phyloP scores from a whole-genome alignment of 2,888 invertebrate genomes.

The Cheilosia pagana region DNA sequence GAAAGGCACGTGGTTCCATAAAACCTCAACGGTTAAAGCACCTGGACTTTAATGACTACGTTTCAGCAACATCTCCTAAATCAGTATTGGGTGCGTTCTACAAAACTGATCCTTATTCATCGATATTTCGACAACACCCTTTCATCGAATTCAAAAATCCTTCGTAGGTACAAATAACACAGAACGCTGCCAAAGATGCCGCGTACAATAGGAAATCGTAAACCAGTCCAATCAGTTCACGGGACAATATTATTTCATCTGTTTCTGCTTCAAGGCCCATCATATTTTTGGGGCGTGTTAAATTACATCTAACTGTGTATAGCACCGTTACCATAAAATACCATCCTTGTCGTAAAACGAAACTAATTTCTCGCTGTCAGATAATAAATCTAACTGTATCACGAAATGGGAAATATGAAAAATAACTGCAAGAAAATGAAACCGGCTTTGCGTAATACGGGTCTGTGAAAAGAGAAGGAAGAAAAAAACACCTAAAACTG shows the following conservation, averaged over 20 bases:
- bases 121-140: slow-evolving; percentile 59
- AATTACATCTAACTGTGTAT: slow-evolving; percentile 77
- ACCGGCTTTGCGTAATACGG: slow-evolving; percentile 63
- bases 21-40: slow-evolving; percentile 18
- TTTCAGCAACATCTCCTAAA: slow-evolving; percentile 25
- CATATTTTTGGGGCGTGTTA: slow-evolving; percentile 78
- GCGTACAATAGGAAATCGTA: slow-evolving; percentile 29
- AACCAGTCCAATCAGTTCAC: slow-evolving; percentile 51
- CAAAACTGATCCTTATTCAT: slow-evolving; percentile 23
- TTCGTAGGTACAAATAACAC: slow-evolving; percentile 41
- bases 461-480: slow-evolving; percentile 5
- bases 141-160: slow-evolving; percentile 56
- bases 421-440: slow-evolving; percentile 62
- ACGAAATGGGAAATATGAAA: slow-evolving; percentile 51
- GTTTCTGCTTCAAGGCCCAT: slow-evolving; percentile 38
- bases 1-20: slow-evolving; percentile 27
- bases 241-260: slow-evolving; percentile 49
- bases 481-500: slow-evolving; percentile 36
- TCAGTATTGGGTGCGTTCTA: slow-evolving; percentile 16
- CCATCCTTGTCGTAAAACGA: slow-evolving; percentile 54
- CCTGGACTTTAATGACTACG: slow-evolving; percentile 62
- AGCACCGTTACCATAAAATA: slow-evolving; percentile 27
- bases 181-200: slow-evolving; percentile 3
- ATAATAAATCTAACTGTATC: slow-evolving; percentile 70
- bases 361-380: slow-evolving; percentile 56